Base-by-base conservation (phyloP, 2,113 vertebrate genomes). In the Phrynocephalus versicolor region DNA sequence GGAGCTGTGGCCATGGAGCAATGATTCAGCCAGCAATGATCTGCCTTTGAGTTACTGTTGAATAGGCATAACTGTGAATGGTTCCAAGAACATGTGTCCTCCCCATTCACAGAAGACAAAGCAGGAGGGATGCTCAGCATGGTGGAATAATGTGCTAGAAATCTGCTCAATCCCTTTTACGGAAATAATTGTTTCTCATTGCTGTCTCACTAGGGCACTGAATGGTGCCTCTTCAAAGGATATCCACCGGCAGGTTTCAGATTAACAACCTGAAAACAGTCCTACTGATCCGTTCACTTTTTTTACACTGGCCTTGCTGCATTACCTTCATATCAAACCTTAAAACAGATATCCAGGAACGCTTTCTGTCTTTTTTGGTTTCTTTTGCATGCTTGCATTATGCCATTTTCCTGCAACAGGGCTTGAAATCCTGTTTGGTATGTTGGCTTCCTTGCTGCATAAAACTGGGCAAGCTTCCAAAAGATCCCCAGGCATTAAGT, bases 211-310 rank as follows among this genome's bases (percentile, higher is more conserved):
- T 81, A 45, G 60, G 82, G 55, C 30, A 80, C 81, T 87, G 89
- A 55, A 82, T 30, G 39, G 57, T 79, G 89, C 67, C 51, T 33
- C 65, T 55, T 33, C 8, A 77, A 41, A 60, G 3, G 0, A 2
- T 85, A 78, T 58, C 51, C 0, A 0, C 57, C 84, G 77, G 39
- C 88, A 60, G 51, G 23, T 9, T 85, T 90, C 84, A 79, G 74
- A 88, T 37, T 86, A 81, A 41, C 71, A 87, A 85, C 58, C 60
- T 89, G 35, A 86, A 90, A 90, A 88, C 72, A 88, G 51, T 71
- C 51, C 16, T 60, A 79, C 33, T 85, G 45, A 80, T 79, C 18
- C 30, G 79, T 88, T 89, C 39, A 72, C 45, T 67, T 60, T 55
- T 88, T 84, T 65, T 27, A 87, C 12, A 33, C 86, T 23, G 39